Percentiles rank a stretch among this genome's conserved stretches.
phyloP scores from a whole-genome alignment of 2,797 vertebrate species.

The Chelon labrosus region DNA sequence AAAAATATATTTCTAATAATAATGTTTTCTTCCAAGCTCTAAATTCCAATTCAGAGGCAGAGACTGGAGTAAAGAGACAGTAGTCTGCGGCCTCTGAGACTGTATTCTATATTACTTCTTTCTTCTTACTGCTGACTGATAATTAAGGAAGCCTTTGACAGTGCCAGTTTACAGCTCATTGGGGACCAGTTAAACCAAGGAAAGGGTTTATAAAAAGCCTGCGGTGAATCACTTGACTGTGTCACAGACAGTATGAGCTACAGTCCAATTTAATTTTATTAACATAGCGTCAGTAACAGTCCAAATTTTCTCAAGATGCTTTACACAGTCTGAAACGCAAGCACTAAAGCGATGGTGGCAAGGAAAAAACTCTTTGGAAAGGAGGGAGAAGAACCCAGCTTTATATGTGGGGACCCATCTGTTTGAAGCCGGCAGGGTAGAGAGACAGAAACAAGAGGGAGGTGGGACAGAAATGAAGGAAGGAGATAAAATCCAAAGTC shows the following conservation, averaged over 20 bases:
- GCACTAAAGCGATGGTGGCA: no score
- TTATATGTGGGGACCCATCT: no score
- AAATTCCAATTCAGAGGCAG: neutral
- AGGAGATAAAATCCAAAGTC: no score
- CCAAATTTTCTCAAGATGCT: no score
- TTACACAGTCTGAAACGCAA: no score
- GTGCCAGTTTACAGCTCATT: constrained; percentile 33
- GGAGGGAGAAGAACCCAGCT: no score
- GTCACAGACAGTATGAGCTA: neutral
- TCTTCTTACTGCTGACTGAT: constrained; percentile 23
- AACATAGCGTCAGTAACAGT: no score
- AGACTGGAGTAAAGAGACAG: constrained; percentile 3
- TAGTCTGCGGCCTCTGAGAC: constrained; percentile 12
- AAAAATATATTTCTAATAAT: neutral
- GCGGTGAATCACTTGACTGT: neutral
- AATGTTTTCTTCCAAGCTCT: constrained; percentile 1
- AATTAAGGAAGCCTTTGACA: constrained; percentile 36
- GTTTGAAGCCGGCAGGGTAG: no score
- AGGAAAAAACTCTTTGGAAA: no score
- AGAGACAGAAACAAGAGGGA: no score
- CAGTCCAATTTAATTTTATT: neutral
- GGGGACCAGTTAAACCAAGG: constrained; percentile 29
- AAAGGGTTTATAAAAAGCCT: neutral
- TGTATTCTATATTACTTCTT: neutral
- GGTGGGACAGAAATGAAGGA: no score